Evolutionary conservation across 1,140 invertebrate species (phyloP), one percentile per base, ranked within the genome.

Genomic region (Aphis gossypii): DNA sequence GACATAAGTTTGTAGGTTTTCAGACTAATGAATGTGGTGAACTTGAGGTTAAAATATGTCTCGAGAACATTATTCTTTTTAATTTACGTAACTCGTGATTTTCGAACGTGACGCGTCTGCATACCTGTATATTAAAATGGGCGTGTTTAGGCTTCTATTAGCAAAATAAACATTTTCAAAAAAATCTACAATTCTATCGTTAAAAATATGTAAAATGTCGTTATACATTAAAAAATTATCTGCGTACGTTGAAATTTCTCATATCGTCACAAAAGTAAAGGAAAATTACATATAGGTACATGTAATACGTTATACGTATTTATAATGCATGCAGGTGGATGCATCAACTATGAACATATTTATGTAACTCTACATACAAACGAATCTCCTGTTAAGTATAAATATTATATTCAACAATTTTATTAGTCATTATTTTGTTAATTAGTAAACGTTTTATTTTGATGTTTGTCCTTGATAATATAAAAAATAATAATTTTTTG

Each of bases 1-100:
- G 88, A 56, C 35, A 89, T 56, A 25, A 89, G 48, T 56, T 89
- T 41, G 51, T 89, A 56, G 35, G 87, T 54, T 89, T 56, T 89
- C 30, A 89, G n/a, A 56, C 35, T 56, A 38, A 56, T 56, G 88
- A 89, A 89, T 38, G n/a, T 51, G 1, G n/a, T 54, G 18, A 48
- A 35, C 25, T 51, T 48, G 30, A 48, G 18, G 44, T 87, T 87
- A 35, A 87, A 87, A 87, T 86, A 86, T 86, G 30, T 86, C 44
- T 46, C 18, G 25, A 46, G 44, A 41, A 44, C 83, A 44, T 84
- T 84, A 41, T 84, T 44, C 38, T 84, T 87, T 86, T 46, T 87
- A 48, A 86, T 87, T 87, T 48, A 87, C 41, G 44, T n/a, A 87
- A 87, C 20, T 44, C 23, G 9, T 25, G 41, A 84, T 84, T 83